Evolutionary conservation across 1,140 invertebrate species (phyloP).

Genomic region (Cryptotermes secundus): DNA sequence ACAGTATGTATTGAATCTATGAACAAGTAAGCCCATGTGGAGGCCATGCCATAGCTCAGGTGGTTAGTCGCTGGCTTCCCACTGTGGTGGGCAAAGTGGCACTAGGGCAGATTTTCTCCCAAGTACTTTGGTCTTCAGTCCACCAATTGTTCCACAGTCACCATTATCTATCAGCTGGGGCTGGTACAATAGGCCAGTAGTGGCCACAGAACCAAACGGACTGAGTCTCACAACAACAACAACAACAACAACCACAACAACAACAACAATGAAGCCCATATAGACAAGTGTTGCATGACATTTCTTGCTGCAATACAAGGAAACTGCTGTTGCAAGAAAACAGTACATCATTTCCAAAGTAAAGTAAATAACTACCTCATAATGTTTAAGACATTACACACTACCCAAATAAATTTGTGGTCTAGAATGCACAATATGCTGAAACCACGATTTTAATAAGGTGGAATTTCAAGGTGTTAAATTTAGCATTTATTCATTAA

Average conservation of each 20-base stretch:
- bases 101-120: no score
- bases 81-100: no score
- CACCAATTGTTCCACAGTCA: no score
- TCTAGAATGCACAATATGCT: not conserved
- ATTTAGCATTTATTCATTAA: not conserved
- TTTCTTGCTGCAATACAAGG: not conserved
- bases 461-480: not conserved
- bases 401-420: not conserved
- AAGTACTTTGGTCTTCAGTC: no score
- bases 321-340: not conserved
- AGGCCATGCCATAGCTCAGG: no score
- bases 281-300: not conserved
- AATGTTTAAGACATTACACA: not conserved
- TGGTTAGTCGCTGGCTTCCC: no score
- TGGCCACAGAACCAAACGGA: no score
- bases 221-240: no score
- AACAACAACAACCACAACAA: no score
- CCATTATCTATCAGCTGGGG: no score
- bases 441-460: not conserved
- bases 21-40: not conserved
- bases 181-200: no score
- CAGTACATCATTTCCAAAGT: not conserved
- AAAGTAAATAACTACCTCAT: conserved; percentile 8
- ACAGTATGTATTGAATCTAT: not conserved
- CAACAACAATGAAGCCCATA: no score